phyloP scores from a whole-genome alignment of 2,888 invertebrate species.

The Pseudococcus viburni region DNA sequence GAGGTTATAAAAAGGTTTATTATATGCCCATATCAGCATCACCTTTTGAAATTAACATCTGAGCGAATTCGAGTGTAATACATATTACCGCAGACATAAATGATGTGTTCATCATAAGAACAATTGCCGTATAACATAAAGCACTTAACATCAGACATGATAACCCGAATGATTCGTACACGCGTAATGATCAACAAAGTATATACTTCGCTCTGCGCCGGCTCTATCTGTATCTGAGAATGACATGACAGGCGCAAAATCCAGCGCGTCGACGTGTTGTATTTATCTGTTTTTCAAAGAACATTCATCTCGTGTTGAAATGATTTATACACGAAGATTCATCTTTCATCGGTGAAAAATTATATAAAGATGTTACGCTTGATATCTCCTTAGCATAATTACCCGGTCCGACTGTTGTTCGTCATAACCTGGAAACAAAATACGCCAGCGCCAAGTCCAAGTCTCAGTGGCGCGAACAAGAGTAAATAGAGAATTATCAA shows the following conservation, averaged over 20 bases:
- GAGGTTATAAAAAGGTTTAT: not conserved
- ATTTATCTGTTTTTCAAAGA: not conserved
- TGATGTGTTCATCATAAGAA: not conserved
- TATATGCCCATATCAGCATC: not conserved
- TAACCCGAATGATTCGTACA: not conserved
- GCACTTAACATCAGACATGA: not conserved
- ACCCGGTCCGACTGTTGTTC: not conserved
- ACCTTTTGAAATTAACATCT: not conserved
- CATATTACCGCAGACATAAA: not conserved
- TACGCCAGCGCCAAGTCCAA: not conserved
- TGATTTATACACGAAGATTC: not conserved
- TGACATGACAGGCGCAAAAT: constrained; percentile 1
- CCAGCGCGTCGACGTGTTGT: not conserved
- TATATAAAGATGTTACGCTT: constrained; percentile 30
- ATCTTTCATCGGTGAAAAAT: constrained; percentile 21
- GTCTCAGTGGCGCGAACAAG: not conserved
- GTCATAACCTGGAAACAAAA: constrained; percentile 16
- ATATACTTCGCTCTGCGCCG: not conserved
- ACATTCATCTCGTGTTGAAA: constrained; percentile 7
- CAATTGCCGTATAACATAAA: not conserved
- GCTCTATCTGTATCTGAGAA: not conserved
- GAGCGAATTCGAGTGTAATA: not conserved
- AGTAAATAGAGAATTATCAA: constrained; percentile 27
- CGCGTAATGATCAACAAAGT: constrained; percentile 13
- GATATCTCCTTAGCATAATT: constrained; percentile 26